Conservation (phyloP, 2,888 invertebrate genomes). For the Folsomia manolachei region DNA sequence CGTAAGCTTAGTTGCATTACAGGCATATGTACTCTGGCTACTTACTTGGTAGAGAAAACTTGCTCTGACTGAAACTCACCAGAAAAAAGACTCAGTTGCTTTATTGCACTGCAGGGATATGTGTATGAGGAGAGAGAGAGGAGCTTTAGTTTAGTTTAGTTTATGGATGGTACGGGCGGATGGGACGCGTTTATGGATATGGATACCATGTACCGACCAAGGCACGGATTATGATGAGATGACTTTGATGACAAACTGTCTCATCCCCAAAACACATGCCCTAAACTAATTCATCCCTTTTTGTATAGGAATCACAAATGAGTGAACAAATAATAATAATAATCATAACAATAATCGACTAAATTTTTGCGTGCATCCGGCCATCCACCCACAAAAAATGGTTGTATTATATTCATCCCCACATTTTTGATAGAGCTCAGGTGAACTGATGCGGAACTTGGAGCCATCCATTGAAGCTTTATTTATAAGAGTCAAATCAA, state of each 20-base stretch:
- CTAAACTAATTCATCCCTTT: not conserved
- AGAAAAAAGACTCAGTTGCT: not conserved
- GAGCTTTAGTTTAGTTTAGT: no score
- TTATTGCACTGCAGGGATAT: not conserved
- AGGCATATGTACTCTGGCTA: no score
- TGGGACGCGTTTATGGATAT: not conserved
- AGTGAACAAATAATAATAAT: constrained; percentile 7
- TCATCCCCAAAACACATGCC: not conserved
- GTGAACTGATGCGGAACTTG: not conserved
- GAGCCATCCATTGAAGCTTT: not conserved
- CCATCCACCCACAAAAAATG: not conserved
- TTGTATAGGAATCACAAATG: constrained; percentile 2
- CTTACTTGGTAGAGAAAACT: not conserved
- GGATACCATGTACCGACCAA: not conserved
- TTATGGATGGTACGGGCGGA: not conserved
- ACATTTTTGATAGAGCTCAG: not conserved
- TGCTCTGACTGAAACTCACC: no score
- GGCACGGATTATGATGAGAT: not conserved
- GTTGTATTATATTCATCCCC: no score
- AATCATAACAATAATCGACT: not conserved
- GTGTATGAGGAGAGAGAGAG: not conserved
- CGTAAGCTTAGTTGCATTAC: no score
- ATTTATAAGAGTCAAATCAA: no score
- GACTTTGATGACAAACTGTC: constrained; percentile 9
- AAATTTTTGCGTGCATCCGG: not conserved